A percentile compares a stretch with the other conserved stretches of the same genome.
Conservation (phyloP, 2,888 invertebrate genomes). For the Quadroppia sp. region DNA sequence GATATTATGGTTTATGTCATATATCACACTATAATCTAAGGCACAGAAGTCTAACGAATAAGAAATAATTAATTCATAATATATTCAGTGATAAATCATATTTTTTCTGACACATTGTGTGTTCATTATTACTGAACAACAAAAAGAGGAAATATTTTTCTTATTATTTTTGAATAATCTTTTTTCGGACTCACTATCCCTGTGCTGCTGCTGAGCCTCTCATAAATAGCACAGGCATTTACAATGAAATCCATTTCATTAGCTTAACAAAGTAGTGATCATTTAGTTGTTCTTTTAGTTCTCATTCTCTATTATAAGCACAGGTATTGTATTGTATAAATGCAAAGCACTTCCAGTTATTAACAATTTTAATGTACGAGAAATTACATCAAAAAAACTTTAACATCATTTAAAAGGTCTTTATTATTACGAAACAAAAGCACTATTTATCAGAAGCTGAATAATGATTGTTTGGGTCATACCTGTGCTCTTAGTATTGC, state of each 20-base stretch:
- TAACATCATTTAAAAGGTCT: not conserved
- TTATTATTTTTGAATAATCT: conserved; percentile 7
- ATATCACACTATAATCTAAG: conserved; percentile 24
- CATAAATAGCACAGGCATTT: not conserved
- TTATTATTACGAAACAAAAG: conserved; percentile 22
- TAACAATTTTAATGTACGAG: conserved; percentile 14
- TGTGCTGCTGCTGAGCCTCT: not conserved
- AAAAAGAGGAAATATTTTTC: conserved; percentile 22
- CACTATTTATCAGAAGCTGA: conserved; percentile 8
- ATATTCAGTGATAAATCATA: conserved; percentile 18
- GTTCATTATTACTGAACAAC: conserved; percentile 15
- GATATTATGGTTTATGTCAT: conserved; percentile 10
- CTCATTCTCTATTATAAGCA: not conserved
- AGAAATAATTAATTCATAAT: conserved; percentile 19
- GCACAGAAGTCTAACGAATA: not conserved
- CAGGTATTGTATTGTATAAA: not conserved
- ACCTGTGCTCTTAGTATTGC: not conserved
- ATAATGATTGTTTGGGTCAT: conserved; percentile 7
- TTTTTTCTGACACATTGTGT: conserved; percentile 33
- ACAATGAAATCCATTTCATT: conserved; percentile 15
- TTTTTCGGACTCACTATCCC: not conserved
- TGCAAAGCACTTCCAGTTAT: conserved; percentile 3
- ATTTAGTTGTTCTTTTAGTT: not conserved
- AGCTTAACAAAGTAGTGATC: conserved; percentile 20
- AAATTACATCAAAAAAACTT: conserved; percentile 4